Base-by-base conservation (phyloP, 2,797 vertebrate species). In the Dicrostonyx torquatus region DNA sequence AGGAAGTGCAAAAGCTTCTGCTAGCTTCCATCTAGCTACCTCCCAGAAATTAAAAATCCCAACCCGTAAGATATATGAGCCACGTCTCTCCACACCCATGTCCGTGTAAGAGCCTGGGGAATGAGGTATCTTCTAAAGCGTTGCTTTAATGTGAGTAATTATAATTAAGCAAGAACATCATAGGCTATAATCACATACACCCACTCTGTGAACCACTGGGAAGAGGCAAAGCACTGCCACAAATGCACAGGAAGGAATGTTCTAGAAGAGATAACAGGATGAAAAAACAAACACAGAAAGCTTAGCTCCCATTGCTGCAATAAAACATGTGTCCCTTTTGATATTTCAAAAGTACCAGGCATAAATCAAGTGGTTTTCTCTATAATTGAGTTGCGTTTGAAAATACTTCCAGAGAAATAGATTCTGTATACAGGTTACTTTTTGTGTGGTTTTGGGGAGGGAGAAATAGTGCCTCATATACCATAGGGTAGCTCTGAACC, bases 141-240 rank as follows among this genome's bases (percentile, higher is more conserved):
- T 34, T 76, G 94, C 86, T 95, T 89, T 93, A 90, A 88, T 95
- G 87, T 91, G 89, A 93, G 94, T 78, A 96, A 96, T 95, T 96
- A 88, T 40, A 87, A 94, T 95, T 93, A 94, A 91, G 92, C 89
- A 96, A 96, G 94, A 97, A 79, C 55, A 45, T 50, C 40, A n/a
- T 43, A 83, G 92, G 93, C 88, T 96, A 76, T 90, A 87, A 93
- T 83, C 93, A 91, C 17, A n/a, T n/a, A 89, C 92, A 53, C 64
- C 91, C 79, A 88, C 93, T 45, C 13, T 2, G 26, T 12, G 85
- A 94, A 78, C 76, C 37, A 40, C 77, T 20, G 60, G 89, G 80
- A 86, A 22, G 34, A 91, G 72, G 83, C 0, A 43, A 43, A 87
- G 82, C 0, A 0, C 48, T 37, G 31, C 66, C n/a, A 55, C 45